These are phyloP conservation scores for Macropodus opercularis DNA, from an alignment of 2,797 vertebrate genomes.

Conservation along the genomic window DNA sequence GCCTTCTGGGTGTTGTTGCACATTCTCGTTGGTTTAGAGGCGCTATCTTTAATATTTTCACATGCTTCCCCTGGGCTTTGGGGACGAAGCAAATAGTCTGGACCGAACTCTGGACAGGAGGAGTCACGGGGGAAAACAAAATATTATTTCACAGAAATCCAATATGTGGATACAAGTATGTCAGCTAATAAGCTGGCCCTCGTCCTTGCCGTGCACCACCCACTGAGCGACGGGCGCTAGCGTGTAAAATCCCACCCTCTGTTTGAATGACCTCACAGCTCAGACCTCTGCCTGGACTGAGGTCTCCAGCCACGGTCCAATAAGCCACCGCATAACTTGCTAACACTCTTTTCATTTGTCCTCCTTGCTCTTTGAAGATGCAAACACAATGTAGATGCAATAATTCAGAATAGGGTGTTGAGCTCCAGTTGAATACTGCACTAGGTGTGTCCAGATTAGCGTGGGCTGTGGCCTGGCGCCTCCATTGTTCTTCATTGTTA, in stretches of 20 bases:
- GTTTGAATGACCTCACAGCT: slow-evolving; percentile 65
- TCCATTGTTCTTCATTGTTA: slow-evolving; percentile 73
- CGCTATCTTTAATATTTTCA: slow-evolving; percentile 65
- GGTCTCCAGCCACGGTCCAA: slow-evolving; percentile 49
- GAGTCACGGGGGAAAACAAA: slow-evolving; percentile 72
- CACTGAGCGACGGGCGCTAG: slow-evolving; percentile 56
- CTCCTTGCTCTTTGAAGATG: slow-evolving; percentile 24
- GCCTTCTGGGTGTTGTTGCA: slow-evolving; percentile 61
- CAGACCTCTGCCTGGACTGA: slow-evolving; percentile 44
- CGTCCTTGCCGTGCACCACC: slow-evolving; percentile 65
- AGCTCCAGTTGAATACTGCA: slow-evolving; percentile 45
- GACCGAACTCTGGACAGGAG: slow-evolving; percentile 50
- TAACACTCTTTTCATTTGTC: slow-evolving; percentile 48
- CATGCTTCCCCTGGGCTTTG: slow-evolving; percentile 58
- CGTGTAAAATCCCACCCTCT: slow-evolving; percentile 55
- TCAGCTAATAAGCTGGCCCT: slow-evolving; percentile 74
- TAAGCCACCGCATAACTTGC: slow-evolving; percentile 50
- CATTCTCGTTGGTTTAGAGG: slow-evolving; percentile 59
- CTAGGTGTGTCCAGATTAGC: slow-evolving; percentile 66
- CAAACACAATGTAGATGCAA: slow-evolving; percentile 42
- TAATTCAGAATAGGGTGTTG: slow-evolving; percentile 9
- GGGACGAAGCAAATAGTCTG: slow-evolving; percentile 55
- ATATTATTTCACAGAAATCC: slow-evolving; percentile 79
- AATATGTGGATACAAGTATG: slow-evolving; percentile 75
- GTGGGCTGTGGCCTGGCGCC: slow-evolving; percentile 65